Evolutionary conservation across 2,888 invertebrate species (phyloP), one percentile per base, ranked within the genome.

Genomic region (Perithous albicinctus): DNA sequence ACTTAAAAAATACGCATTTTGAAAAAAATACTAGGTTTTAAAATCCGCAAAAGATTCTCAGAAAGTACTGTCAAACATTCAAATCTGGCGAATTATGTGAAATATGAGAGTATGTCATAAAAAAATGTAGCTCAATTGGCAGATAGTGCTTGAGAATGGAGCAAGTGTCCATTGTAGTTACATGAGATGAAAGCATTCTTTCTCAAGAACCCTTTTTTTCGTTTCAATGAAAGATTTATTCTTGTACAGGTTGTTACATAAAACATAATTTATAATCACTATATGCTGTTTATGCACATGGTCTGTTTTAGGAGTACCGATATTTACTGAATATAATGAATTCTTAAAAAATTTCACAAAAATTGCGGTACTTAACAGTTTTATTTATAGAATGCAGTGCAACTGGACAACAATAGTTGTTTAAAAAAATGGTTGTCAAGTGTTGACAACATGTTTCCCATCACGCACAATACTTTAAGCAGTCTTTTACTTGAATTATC

Each of bases 401-500:
- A 23, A 35, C 41, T 32, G 20, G 38, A 26, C 54, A 43, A 66
- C 59, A n/a, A 74, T 74, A 38, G 61, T 63, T 35, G n/a, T n/a
- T 74, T 69, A 61, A 74, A 74, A 43, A 67, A 73, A 59, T 48
- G 46, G 26, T n/a, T 41, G 64, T 51, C 61, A 29, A 69, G 61
- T 15, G 26, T 26, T 26, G 46, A 64, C 35, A 67, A 74, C 79
- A 63, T 46, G 6, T 80, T 72, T 64, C 66, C 66, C 80, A 66
- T 66, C 76, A 76, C 66, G 63, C 73, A 59, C 64, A 75, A 80
- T 80, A 80, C 72, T 76, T 76, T 80, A 80, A 76, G 72, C 80
- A 80, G 80, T 80, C 80, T 80, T 80, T 80, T 76, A 66, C 80
- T 80, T 69, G 70, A 76, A 61, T 80, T 69, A 72, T 76, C 54